Conservation (phyloP, 2,888 invertebrate genomes). For the Eupithecia vulgata region DNA sequence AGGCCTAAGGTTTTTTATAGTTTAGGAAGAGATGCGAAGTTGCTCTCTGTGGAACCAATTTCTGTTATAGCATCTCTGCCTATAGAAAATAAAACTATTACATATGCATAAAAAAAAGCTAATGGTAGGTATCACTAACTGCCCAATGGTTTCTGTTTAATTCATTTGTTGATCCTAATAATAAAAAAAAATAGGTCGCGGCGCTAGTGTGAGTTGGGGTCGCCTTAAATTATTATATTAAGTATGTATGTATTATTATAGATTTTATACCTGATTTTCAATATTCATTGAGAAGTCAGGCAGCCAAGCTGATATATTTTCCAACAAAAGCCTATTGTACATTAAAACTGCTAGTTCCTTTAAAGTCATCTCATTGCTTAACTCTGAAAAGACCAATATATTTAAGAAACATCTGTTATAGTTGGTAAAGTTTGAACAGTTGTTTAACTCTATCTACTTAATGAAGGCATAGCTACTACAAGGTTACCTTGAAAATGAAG, state of each 20-base stretch:
- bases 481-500: constrained; percentile 70
- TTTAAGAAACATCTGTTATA: constrained; percentile 17
- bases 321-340: constrained; percentile 56
- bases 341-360: constrained; percentile 62
- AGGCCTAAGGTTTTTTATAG: too few relatives aligned
- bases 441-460: not conserved
- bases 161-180: too few relatives aligned
- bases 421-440: constrained; percentile 13
- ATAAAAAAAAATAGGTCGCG: too few relatives aligned
- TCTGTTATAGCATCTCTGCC: too few relatives aligned
- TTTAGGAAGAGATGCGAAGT: too few relatives aligned
- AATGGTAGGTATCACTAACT: too few relatives aligned
- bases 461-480: not conserved
- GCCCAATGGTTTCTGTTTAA: too few relatives aligned
- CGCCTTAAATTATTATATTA: too few relatives aligned
- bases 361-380: constrained; percentile 49
- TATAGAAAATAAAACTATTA: too few relatives aligned
- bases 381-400: constrained; percentile 49
- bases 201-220: too few relatives aligned
- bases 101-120: too few relatives aligned
- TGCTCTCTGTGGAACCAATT: too few relatives aligned
- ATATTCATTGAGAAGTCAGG: constrained; percentile 62
- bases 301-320: constrained; percentile 63
- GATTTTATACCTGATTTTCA: constrained; percentile 33
- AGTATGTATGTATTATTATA: not conserved